Evolutionary conservation across 2,888 invertebrate genomes (phyloP).

Genomic region (Acronicta alni): DNA sequence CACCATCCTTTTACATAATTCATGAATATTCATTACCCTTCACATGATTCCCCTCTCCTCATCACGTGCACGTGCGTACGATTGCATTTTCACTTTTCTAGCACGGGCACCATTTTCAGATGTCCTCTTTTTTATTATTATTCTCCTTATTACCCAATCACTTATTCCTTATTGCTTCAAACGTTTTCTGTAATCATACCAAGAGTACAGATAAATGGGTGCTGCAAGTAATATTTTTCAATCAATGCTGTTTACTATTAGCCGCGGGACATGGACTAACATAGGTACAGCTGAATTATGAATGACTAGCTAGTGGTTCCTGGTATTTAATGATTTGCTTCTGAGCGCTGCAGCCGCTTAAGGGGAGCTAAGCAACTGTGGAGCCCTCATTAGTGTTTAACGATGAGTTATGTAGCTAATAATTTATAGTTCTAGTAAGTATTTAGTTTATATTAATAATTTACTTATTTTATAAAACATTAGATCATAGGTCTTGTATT

Average conservation of each 20-base stretch:
- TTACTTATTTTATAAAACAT: too few relatives aligned
- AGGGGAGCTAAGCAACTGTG: slow-evolving; percentile 38
- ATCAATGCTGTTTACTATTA: slow-evolving; percentile 69
- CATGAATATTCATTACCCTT: too few relatives aligned
- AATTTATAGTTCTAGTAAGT: slow-evolving; percentile 38
- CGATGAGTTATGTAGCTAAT: slow-evolving; percentile 44
- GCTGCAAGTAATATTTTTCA: slow-evolving; percentile 69
- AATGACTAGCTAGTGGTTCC: slow-evolving; percentile 48
- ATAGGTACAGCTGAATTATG: slow-evolving; percentile 59
- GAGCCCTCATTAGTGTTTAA: slow-evolving; percentile 52
- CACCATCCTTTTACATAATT: too few relatives aligned
- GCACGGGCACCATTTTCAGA: too few relatives aligned
- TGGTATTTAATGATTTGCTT: slow-evolving; percentile 50
- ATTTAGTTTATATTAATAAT: slow-evolving; percentile 8
- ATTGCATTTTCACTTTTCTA: too few relatives aligned
- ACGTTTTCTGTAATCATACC: neutral
- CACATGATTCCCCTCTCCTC: too few relatives aligned
- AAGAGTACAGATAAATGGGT: slow-evolving; percentile 19
- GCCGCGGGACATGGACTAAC: slow-evolving; percentile 60
- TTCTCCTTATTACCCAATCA: neutral
- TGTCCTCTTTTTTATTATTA: too few relatives aligned
- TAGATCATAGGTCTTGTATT: too few relatives aligned
- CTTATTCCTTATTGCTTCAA: neutral
- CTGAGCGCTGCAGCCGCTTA: slow-evolving; percentile 35
- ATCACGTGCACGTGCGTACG: too few relatives aligned